Evolutionary conservation across 2,888 invertebrate species (phyloP).

Genomic region (Meiosimyza platycephala): DNA sequence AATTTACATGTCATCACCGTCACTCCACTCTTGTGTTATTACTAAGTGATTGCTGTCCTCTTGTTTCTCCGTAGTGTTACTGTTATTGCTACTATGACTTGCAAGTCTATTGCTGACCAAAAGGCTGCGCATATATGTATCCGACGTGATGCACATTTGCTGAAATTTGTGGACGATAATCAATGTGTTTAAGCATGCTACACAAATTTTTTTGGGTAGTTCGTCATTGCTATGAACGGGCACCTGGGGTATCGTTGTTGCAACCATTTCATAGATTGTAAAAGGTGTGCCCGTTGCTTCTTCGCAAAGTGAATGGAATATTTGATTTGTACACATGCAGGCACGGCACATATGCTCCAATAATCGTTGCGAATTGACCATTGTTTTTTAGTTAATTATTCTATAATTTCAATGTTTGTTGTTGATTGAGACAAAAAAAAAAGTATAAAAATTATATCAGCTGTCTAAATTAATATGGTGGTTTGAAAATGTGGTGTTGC

Average conservation of each 20-base stretch:
- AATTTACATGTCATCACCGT: too few species aligned
- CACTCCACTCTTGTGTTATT: not conserved
- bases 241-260: conserved; percentile 25
- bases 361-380: not conserved
- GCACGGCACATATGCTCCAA: conserved; percentile 43
- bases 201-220: conserved; percentile 72
- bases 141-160: conserved; percentile 67
- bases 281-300: not conserved
- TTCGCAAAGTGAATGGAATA: conserved; percentile 29
- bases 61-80: too few species aligned
- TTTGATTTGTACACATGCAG: conserved; percentile 41
- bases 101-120: conserved; percentile 11
- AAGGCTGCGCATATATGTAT: conserved; percentile 59
- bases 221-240: conserved; percentile 65
- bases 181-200: conserved; percentile 69
- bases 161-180: conserved; percentile 69
- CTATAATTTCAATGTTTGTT: not conserved
- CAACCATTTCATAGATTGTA: conserved; percentile 22
- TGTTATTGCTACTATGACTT: not conserved
- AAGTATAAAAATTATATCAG: too few species aligned
- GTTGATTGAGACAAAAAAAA: too few species aligned
- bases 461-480: too few species aligned
- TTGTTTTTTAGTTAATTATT: not conserved
- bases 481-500: too few species aligned
- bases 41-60: not conserved